phyloP scores from a whole-genome alignment of 2,888 invertebrate genomes.

The Holacanthella duospinosa region DNA sequence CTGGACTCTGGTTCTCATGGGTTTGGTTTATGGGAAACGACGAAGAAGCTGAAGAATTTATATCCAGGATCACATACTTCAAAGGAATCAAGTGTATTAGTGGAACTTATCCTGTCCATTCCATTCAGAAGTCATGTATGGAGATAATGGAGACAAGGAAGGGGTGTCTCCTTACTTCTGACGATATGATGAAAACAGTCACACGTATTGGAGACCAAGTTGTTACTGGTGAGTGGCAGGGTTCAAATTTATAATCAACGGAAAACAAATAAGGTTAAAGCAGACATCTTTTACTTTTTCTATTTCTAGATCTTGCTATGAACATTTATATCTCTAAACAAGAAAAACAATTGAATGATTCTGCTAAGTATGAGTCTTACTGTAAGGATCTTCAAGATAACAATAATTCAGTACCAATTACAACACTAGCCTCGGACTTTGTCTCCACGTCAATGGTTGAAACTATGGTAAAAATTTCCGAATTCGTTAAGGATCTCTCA shows the following conservation, averaged over 20 bases:
- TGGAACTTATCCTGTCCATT: slow-evolving; percentile 24
- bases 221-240: slow-evolving; percentile 9
- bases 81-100: slow-evolving; percentile 11
- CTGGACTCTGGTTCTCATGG: slow-evolving; percentile 27
- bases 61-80: slow-evolving; percentile 21
- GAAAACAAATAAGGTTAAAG: too few species aligned
- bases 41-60: slow-evolving; percentile 19
- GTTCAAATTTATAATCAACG: neutral
- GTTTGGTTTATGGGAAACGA: slow-evolving; percentile 25
- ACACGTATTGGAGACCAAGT: slow-evolving; percentile 8
- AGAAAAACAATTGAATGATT: too few species aligned
- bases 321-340: too few species aligned
- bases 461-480: neutral
- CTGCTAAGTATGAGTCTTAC: too few species aligned
- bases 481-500: neutral
- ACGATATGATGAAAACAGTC: slow-evolving; percentile 10
- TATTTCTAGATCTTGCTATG: too few species aligned
- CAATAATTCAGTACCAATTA: too few species aligned
- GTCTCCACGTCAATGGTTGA: too few species aligned
- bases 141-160: slow-evolving; percentile 16
- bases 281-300: too few species aligned
- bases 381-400: too few species aligned
- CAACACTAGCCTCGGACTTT: too few species aligned
- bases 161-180: slow-evolving; percentile 10
- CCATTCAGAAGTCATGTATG: slow-evolving; percentile 16